phyloP scores from a whole-genome alignment of 2,888 invertebrate species.

The Plebejus anna region DNA sequence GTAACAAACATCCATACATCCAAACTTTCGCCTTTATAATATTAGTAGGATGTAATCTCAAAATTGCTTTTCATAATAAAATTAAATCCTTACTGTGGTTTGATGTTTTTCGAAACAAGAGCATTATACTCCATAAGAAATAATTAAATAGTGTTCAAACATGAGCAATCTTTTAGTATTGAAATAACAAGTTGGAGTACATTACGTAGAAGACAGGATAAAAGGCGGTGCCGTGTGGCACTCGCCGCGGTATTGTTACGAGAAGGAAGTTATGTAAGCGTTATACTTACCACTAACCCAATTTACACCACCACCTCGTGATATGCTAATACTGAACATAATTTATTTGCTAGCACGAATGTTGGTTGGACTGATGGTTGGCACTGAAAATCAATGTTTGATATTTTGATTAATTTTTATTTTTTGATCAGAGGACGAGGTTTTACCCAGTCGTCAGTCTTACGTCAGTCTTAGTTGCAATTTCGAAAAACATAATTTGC shows the following conservation, averaged over 20 bases:
- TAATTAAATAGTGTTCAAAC: too few species aligned
- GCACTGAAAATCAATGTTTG: neutral
- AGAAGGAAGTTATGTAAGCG: slow-evolving; percentile 14
- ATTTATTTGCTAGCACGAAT: slow-evolving; percentile 12
- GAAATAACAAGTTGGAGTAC: neutral
- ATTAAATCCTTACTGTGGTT: too few species aligned
- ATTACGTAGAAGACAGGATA: slow-evolving; percentile 3
- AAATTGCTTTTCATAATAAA: too few species aligned
- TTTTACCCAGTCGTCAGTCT: too few species aligned
- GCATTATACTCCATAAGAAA: too few species aligned
- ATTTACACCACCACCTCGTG: neutral
- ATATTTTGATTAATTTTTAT: neutral
- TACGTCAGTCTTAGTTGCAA: neutral
- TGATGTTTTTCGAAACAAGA: too few species aligned
- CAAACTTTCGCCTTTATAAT: too few species aligned
- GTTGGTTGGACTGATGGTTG: neutral
- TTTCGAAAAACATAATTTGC: neutral
- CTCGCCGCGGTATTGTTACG: slow-evolving; percentile 8
- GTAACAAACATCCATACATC: too few species aligned
- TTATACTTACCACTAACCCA: slow-evolving; percentile 10
- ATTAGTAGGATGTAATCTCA: too few species aligned
- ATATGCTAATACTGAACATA: neutral
- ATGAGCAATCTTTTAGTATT: too few species aligned
- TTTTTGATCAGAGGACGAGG: too few species aligned
- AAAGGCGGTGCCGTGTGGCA: neutral